Conservation (phyloP, 2,797 vertebrate genomes). For the Sebastes reedi region DNA sequence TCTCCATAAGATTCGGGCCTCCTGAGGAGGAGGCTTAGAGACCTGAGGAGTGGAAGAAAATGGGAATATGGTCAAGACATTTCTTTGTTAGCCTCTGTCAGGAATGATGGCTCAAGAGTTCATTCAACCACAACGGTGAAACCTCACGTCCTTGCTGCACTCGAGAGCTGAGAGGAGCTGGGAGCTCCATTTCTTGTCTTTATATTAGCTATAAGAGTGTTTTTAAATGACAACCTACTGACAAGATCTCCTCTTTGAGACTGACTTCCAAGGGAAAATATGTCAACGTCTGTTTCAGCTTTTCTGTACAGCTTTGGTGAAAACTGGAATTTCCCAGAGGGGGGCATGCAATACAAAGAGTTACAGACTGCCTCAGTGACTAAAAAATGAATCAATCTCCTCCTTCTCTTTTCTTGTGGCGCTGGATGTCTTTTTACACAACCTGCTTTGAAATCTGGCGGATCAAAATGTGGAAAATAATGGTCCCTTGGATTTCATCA, state of each 20-base stretch:
- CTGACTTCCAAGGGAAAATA: neutral
- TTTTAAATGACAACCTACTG: conserved; percentile 34
- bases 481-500: conserved; percentile 29
- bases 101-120: neutral
- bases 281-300: conserved; percentile 19
- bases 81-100: conserved; percentile 1
- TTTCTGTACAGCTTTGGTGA: conserved; percentile 18
- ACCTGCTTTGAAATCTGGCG: conserved; percentile 15
- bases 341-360: neutral
- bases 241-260: conserved; percentile 31
- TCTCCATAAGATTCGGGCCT: neutral
- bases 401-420: neutral
- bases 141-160: neutral
- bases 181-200: conserved; percentile 18
- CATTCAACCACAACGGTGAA: conserved; percentile 9
- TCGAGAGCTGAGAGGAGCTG: neutral
- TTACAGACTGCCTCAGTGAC: neutral
- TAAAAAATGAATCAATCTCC: neutral
- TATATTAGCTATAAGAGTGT: neutral
- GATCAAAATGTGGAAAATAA: conserved; percentile 25
- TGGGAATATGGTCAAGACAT: neutral
- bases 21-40: neutral
- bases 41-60: neutral
- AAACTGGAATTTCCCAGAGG: conserved; percentile 43
- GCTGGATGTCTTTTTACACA: conserved; percentile 1